A percentile compares a stretch with the other conserved stretches of the same genome.
Evolutionary conservation across 2,888 invertebrate genomes (phyloP).

Genomic region (Nasonia oneida): DNA sequence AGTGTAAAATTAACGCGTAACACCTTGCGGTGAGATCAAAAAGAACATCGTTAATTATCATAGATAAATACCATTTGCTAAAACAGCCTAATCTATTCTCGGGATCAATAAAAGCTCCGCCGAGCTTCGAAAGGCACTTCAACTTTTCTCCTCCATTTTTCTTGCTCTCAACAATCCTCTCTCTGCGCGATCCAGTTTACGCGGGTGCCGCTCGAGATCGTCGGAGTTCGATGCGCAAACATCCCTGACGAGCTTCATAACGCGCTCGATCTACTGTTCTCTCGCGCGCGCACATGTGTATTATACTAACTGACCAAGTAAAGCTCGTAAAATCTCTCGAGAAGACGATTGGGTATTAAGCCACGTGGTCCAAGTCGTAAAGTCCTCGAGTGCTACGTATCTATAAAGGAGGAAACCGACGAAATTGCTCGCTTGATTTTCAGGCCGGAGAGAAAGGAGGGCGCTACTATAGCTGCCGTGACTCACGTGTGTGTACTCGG

Average conservation of each 20-base stretch:
- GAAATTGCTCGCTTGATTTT: slow-evolving; percentile 6
- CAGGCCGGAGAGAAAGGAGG: background rate
- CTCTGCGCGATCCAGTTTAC: background rate
- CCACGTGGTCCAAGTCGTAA: slow-evolving; percentile 35
- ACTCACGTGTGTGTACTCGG: slow-evolving; percentile 45
- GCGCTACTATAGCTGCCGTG: background rate
- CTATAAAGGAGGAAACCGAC: background rate
- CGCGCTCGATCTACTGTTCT: slow-evolving; percentile 16
- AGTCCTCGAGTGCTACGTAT: background rate
- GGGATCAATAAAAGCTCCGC: background rate
- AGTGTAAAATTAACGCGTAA: no score
- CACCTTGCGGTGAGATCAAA: no score
- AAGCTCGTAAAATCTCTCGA: slow-evolving; percentile 16
- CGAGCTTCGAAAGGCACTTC: slow-evolving; percentile 7
- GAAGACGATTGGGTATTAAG: slow-evolving; percentile 49
- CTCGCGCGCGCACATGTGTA: background rate
- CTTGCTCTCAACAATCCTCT: background rate
- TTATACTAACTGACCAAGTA: background rate
- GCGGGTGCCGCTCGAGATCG: slow-evolving; percentile 21
- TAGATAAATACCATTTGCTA: no score
- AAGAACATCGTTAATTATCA: no score
- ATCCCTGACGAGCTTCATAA: slow-evolving; percentile 32
- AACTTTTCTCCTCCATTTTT: slow-evolving; percentile 9
- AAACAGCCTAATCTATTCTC: background rate
- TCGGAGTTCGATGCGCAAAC: slow-evolving; percentile 32